Base-by-base conservation (phyloP, 2,113 vertebrate species). In the Rhizomys pruinosus region DNA sequence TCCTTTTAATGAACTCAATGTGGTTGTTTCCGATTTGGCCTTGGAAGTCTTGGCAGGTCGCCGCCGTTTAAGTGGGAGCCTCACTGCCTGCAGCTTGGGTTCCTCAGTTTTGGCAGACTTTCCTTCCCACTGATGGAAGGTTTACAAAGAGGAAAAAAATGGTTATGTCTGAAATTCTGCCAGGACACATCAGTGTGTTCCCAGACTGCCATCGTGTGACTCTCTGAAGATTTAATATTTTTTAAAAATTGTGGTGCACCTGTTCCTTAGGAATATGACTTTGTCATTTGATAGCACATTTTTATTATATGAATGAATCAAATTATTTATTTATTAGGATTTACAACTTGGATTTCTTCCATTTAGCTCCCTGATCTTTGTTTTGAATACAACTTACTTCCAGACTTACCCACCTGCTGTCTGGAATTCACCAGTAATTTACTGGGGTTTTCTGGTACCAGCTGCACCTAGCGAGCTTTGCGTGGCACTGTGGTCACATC, bases 21-120 rank as follows among this genome's bases (percentile, higher is more conserved):
- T 98, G 97, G 97, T 97, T 95, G 97, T 98, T 98, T 98, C 98
- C 97, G 97, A 98, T 97, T 97, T 98, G 98, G 98, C 98, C 96
- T 96, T 96, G 73, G 87, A 96, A 97, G 94, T 86, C 97, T 97
- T 98, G 98, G 98, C 98, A 92, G 42, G 17, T 91, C 47, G 97
- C 98, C 97, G 77, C 52, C 0, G 92, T 89, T 96, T 97, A 97
- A 98, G 97, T 85, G 93, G 0, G 94, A 98, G 96, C 34, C 96
- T 97, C 34, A 39, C 94, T 76, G 97, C 97, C 97, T 98, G 96
- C 97, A 97, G 97, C 97, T 97, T 97, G 97, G 97, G 98, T 96
- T 98, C 98, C 97, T 98, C 96, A 92, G 91, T 97, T 96, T 98
- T 98, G 98, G 98, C 98, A 97, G 87, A 84, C 57, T 96, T 97